Evolutionary conservation across 1,140 invertebrate species (phyloP), one percentile per base, ranked within the genome.

Genomic region (Planococcus citri): DNA sequence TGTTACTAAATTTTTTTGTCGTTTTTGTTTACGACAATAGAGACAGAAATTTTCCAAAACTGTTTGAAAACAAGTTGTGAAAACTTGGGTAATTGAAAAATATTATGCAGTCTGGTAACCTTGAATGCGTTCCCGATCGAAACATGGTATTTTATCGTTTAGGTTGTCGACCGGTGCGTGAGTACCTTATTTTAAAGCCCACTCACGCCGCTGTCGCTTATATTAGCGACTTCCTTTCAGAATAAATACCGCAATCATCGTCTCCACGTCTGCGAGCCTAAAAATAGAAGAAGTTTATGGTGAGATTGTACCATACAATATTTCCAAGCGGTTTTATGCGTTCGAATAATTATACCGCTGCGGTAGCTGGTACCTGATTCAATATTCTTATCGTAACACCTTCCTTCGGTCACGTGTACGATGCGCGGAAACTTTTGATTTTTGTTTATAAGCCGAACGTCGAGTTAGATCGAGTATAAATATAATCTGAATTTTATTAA

Each of bases 311-410:
- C n/a, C n/a, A n/a, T n/a, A n/a, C n/a, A n/a, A n/a, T n/a, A n/a
- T n/a, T n/a, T n/a, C n/a, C n/a, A n/a, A n/a, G n/a, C n/a, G 6
- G 14, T 37, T 37, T 37, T 37, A 8, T 37, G 14, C 33, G 33
- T 37, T 6, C 33, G 33, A 8, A 14, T 37, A 37, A 37, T 37
- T 51, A 9, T 20, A 51, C 41, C 41, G 41, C 4, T 9, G 12
- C 41, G 41, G n/a, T 51, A 3, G 6, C 17, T 17, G 3, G n/a
- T 51, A 51, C 17, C 41, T n/a, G 41, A 51, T 51, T 20, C 12
- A 51, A 51, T 51, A 51, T 51, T 51, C 41, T 51, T 51, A 51
- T 51, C 12, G 41, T n/a, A n/a, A n/a, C n/a, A n/a, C n/a, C n/a
- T n/a, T n/a, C 41, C 3, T 6, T 33, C 29, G 29, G 29, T 33